A percentile compares a stretch with the other conserved stretches of the same genome.
Conservation (phyloP, 1,140 invertebrate species). For the Oppia nitens region DNA sequence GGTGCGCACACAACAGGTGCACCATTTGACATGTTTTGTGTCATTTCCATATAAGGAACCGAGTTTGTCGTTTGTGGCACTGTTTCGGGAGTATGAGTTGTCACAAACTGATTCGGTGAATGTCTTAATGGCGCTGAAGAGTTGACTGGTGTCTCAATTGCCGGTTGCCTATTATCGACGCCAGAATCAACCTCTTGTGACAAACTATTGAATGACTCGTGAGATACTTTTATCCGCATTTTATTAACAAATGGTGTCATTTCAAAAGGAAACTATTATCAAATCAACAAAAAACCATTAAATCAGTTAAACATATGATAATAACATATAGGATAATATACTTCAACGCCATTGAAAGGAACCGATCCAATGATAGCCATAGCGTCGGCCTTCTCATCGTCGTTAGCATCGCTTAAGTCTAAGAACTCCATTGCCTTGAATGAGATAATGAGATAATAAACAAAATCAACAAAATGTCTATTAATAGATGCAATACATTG, state of each 20-base stretch:
- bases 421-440: conserved; percentile 7
- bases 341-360: conserved; percentile 1
- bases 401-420: conserved; percentile 6
- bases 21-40: neutral
- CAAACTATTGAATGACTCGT: neutral
- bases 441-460: neutral
- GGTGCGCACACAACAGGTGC: neutral
- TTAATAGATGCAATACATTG: neutral
- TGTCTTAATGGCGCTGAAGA: neutral
- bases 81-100: neutral
- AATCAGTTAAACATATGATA: neutral
- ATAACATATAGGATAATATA: neutral
- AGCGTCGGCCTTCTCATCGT: conserved; percentile 11
- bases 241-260: neutral
- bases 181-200: neutral
- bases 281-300: neutral
- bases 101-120: too few species aligned
- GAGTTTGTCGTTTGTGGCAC: neutral
- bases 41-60: neutral
- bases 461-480: neutral
- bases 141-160: neutral
- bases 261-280: conserved; percentile 5
- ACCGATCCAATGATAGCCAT: neutral
- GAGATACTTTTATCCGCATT: neutral
- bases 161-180: neutral